Evolutionary conservation across 1,140 invertebrate genomes (phyloP).

Genomic region (Cyphomyrmex costatus): DNA sequence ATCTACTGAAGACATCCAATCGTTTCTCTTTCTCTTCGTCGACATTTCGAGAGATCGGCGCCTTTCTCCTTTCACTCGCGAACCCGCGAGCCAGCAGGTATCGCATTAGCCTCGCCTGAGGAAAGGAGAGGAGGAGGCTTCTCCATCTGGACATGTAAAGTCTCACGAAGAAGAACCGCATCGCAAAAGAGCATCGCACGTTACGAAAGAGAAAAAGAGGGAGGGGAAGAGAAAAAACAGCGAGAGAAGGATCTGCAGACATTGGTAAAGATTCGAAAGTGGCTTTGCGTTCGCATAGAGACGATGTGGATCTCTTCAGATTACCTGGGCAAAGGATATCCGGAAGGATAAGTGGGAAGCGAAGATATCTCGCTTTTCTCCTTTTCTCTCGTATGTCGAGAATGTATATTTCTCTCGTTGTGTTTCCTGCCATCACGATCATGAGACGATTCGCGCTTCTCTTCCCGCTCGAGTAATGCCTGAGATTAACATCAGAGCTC

Average conservation of each 20-base stretch:
- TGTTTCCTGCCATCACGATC: constrained; percentile 8
- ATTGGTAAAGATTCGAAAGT: constrained; percentile 83
- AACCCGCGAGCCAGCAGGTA: constrained; percentile 41
- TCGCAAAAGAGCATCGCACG: constrained; percentile 65
- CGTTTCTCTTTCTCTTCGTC: constrained; percentile 58
- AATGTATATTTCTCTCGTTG: no score
- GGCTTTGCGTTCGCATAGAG: constrained; percentile 32
- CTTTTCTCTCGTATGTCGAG: neutral
- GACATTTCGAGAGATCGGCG: constrained; percentile 46
- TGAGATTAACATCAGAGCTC: constrained; percentile 44
- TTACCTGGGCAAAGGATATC: constrained; percentile 34
- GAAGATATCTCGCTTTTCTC: constrained; percentile 1
- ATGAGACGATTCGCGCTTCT: neutral
- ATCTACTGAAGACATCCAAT: constrained; percentile 38
- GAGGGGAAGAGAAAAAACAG: neutral
- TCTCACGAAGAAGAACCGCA: constrained; percentile 55
- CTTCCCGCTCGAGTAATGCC: constrained; percentile 5
- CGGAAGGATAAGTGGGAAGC: neutral
- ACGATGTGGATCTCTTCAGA: neutral
- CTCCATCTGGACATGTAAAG: constrained; percentile 77
- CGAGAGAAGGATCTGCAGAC: constrained; percentile 47
- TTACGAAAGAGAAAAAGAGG: constrained; percentile 30
- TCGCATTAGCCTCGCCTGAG: constrained; percentile 46
- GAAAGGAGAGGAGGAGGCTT: constrained; percentile 63
- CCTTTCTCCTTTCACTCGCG: constrained; percentile 85